These are phyloP conservation scores for Gnathonemus longibarbis DNA, from an alignment of 2,113 vertebrate genomes.

Conservation along the genomic window DNA sequence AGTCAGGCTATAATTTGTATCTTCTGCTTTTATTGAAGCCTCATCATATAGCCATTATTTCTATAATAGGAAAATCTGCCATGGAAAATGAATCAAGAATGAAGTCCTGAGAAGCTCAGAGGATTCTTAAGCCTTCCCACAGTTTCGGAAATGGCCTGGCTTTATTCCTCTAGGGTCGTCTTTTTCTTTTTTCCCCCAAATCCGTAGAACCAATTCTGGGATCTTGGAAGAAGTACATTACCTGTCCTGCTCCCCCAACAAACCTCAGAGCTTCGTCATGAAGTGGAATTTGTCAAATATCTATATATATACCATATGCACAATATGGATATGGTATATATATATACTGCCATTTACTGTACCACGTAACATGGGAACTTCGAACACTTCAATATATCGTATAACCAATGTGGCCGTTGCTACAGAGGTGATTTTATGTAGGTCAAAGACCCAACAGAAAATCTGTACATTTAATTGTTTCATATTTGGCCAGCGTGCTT, in stretches of 20 bases:
- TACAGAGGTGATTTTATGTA: not conserved
- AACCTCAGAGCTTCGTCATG: not conserved
- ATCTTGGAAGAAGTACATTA: constrained; percentile 1
- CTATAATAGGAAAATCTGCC: constrained; percentile 52
- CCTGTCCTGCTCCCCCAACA: not conserved
- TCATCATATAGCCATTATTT: constrained; percentile 40
- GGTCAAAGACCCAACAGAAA: not conserved
- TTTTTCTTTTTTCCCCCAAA: not conserved
- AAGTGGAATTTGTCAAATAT: not conserved
- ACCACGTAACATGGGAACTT: not conserved
- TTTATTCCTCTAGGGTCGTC: constrained; percentile 1
- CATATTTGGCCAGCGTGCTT: not conserved
- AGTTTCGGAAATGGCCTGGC: constrained; percentile 22
- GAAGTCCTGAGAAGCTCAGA: constrained; percentile 38
- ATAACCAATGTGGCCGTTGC: not conserved
- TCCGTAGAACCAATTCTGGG: constrained; percentile 4
- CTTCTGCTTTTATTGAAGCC: constrained; percentile 28
- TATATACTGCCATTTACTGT: not conserved
- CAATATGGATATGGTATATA: not conserved
- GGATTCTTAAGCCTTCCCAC: constrained; percentile 37
- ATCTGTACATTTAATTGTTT: not conserved
- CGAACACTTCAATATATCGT: not conserved
- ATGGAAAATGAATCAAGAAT: constrained; percentile 50
- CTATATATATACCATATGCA: not conserved
- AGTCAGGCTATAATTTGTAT: constrained; percentile 16